Conservation (phyloP, 2,888 invertebrate genomes). For the Mythimna albipuncta region DNA sequence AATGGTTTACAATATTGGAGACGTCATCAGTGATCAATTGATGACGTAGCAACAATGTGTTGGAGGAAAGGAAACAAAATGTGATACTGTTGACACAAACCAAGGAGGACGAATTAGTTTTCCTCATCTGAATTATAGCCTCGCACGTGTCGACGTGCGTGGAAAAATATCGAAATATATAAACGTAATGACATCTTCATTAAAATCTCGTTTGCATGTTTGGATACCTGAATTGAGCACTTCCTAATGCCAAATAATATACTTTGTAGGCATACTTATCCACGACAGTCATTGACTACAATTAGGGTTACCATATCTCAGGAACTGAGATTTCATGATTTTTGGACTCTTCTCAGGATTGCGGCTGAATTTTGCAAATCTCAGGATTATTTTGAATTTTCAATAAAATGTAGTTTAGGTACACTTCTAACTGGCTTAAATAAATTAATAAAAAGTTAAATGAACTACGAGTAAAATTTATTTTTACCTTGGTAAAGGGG, state of each 20-base stretch:
- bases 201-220: slow-evolving; percentile 54
- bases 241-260: slow-evolving; percentile 32
- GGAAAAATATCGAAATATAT: slow-evolving; percentile 24
- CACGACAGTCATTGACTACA: background rate
- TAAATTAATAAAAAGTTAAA: no score
- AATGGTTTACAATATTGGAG: background rate
- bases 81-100: background rate
- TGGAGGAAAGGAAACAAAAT: background rate
- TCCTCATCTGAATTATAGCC: slow-evolving; percentile 15
- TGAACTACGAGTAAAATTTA: no score
- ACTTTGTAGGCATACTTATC: slow-evolving; percentile 8
- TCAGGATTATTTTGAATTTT: no score
- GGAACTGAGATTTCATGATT: no score
- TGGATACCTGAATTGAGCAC: slow-evolving; percentile 47
- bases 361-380: no score
- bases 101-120: slow-evolving; percentile 1
- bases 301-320: background rate
- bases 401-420: no score
- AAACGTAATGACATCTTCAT: slow-evolving; percentile 44
- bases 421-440: no score
- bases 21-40: background rate
- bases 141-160: background rate
- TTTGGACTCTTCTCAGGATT: no score
- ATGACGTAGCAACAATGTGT: background rate
- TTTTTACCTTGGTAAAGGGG: no score